Base-by-base conservation (phyloP, 2,888 invertebrate species). In the Bhutanitis thaidina region DNA sequence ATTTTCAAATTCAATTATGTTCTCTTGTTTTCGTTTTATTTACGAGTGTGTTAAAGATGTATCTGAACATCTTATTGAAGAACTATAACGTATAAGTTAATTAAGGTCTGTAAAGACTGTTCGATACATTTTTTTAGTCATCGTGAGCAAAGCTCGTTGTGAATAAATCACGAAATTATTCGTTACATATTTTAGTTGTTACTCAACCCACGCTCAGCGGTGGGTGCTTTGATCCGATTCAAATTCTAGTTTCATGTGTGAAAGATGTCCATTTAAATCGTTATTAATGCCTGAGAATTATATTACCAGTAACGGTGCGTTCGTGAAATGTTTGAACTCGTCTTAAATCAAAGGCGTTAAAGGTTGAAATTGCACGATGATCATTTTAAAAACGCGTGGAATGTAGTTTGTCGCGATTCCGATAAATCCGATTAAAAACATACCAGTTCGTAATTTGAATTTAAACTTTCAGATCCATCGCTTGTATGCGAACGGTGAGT, bases 391-490 rank as follows among this genome's bases (percentile, higher is more conserved):
- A 35, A 32, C 20, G 32, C n/a, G 13, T 35, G n/a, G 7, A n/a
- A 30, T 8, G 36, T 9, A 4, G 43, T 52, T 52, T 54, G 53
- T 54, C 54, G 48, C 52, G 47, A 54, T 53, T 38, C 45, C 39
- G 35, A 51, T 43, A 54, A 54, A 56, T 52, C 52, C 43, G 68
- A 72, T 71, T 71, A 67, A 58, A 55, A 53, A 56, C 52, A 58
- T 61, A 57, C 53, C 59, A 52, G 61, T 64, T 66, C 59, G 59
- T 67, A 64, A 68, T 68, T 66, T 58, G 60, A 67, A 69, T 68
- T 68, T 67, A 56, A 68, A 69, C 69, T 64, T 67, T 53, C 35
- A 37, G 46, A 55, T 49, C 54, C 46, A 43, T 41, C 29, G 36
- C 40, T 43, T 54, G 55, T 56, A 56, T 55, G 56, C 54, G 15